Evolutionary conservation across 23 tunicate species (phyloP), one percentile per base, ranked within the genome.

Genomic region (Ciona savignyi): DNA sequence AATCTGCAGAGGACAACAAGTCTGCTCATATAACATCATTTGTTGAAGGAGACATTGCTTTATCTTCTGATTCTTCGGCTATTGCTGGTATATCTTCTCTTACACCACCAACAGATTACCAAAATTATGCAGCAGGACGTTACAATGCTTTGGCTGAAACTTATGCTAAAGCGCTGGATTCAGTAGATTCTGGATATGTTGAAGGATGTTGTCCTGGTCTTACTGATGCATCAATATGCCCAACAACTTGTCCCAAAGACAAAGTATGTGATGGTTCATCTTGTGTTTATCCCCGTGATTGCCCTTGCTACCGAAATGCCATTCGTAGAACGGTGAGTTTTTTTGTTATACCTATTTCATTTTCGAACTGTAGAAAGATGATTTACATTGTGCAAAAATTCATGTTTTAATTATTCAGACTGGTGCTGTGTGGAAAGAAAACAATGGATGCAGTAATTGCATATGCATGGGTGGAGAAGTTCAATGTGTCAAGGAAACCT

Each of bases 371-470:
- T n/a, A n/a, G n/a, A n/a, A n/a, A n/a, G n/a, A n/a, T n/a, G n/a
- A n/a, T n/a, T n/a, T n/a, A n/a, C n/a, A n/a, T n/a, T n/a, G n/a
- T n/a, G n/a, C n/a, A n/a, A n/a, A n/a, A n/a, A n/a, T n/a, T n/a
- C n/a, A n/a, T n/a, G n/a, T n/a, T n/a, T n/a, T n/a, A n/a, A n/a
- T 21, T 19, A 4, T 66, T 34, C 67, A 91, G 97, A 85, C 86
- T 66, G 97, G 97, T 3, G 84, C 97, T 27, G 97, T 91, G 6
- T 91, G 97, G 97, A 91, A 80, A 62, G 97, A 91, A 76, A 71
- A 87, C 33, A 60, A 73, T 63, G 95, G 90, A 34, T 94, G 99
- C 32, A 77, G 30, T 32, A 79, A 78, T 20, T 94, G 99, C 74
- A 94, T 80, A 2, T 94, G 99, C 60, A 87, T 86, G 74, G 90